A percentile compares a stretch with the other conserved stretches of the same genome.
Evolutionary conservation across 1,140 invertebrate genomes (phyloP).

Genomic region (Drosophila elegans): DNA sequence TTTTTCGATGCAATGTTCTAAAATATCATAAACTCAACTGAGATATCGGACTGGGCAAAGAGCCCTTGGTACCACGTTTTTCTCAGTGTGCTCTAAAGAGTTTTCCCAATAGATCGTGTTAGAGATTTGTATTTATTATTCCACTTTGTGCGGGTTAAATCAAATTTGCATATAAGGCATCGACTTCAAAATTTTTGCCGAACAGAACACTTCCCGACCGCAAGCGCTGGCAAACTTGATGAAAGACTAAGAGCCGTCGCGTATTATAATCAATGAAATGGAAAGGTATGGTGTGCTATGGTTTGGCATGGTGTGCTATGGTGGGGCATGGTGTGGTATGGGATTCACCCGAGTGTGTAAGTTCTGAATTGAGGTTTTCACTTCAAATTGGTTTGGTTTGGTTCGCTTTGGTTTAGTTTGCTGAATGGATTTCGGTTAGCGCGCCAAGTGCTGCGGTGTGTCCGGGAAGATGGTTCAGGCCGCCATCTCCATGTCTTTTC

Average conservation of each 20-base stretch:
- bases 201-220: conserved; percentile 17
- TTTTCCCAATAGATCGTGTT: conserved; percentile 38
- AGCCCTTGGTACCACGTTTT: not conserved
- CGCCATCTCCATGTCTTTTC: too few species aligned
- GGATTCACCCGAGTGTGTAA: conserved; percentile 15
- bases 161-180: conserved; percentile 64
- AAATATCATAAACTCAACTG: too few species aligned
- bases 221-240: conserved; percentile 39
- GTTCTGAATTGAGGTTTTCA: conserved; percentile 60
- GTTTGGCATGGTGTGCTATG: not conserved
- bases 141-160: conserved; percentile 63
- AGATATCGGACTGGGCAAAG: too few species aligned
- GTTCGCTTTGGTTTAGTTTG: conserved; percentile 67
- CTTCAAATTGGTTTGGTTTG: conserved; percentile 70
- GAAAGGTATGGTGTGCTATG: not conserved
- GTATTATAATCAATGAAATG: conserved; percentile 59
- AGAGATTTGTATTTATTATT: conserved; percentile 66
- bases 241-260: conserved; percentile 55
- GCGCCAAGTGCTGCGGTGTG: conserved; percentile 47
- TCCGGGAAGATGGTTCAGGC: conserved; percentile 34
- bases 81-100: conserved; percentile 2
- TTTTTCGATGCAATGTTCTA: too few species aligned
- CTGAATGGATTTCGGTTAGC: conserved; percentile 65
- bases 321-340: not conserved
- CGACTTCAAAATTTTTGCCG: conserved; percentile 23